These are phyloP conservation scores for Sphaerodactylus townsendi DNA, from an alignment of 2,113 vertebrate species.

Conservation along the genomic window DNA sequence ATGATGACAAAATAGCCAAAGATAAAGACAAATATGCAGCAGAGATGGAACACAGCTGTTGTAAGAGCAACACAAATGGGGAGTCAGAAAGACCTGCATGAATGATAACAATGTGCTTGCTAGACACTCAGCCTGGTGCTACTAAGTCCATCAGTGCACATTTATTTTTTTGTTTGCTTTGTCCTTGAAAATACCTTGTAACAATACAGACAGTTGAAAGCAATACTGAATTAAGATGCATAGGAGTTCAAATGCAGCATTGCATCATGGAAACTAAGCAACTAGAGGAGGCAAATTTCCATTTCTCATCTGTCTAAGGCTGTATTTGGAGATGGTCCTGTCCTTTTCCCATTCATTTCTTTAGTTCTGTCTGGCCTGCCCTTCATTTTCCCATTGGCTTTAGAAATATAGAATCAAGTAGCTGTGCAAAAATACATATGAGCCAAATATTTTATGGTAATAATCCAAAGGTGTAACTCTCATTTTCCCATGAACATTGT, in stretches of 20 bases:
- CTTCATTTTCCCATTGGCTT: not conserved
- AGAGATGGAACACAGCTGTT: constrained; percentile 65
- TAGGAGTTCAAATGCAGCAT: constrained; percentile 10
- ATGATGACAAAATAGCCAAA: constrained; percentile 66
- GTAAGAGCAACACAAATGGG: constrained; percentile 37
- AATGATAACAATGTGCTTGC: constrained; percentile 50
- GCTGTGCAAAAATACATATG: not conserved
- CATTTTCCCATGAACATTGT: no score
- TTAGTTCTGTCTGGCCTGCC: not conserved
- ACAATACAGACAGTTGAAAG: not conserved
- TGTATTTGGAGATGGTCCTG: constrained; percentile 5
- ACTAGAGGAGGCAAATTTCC: not conserved
- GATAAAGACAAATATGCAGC: constrained; percentile 69
- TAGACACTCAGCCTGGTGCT: constrained; percentile 16
- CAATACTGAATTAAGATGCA: constrained; percentile 45
- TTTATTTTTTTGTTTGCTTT: constrained; percentile 39
- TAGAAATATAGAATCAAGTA: not conserved
- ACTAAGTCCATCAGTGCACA: constrained; percentile 31
- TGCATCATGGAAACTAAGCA: constrained; percentile 5
- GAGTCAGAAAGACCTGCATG: constrained; percentile 41
- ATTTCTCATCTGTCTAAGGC: constrained; percentile 15
- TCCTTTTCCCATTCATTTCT: not conserved
- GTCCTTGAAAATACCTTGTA: constrained; percentile 34
- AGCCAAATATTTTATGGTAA: not conserved
- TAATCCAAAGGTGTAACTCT: not conserved